phyloP scores from a whole-genome alignment of 53 echinoderm and acorn worm species.

The Holothuria leucospilota region DNA sequence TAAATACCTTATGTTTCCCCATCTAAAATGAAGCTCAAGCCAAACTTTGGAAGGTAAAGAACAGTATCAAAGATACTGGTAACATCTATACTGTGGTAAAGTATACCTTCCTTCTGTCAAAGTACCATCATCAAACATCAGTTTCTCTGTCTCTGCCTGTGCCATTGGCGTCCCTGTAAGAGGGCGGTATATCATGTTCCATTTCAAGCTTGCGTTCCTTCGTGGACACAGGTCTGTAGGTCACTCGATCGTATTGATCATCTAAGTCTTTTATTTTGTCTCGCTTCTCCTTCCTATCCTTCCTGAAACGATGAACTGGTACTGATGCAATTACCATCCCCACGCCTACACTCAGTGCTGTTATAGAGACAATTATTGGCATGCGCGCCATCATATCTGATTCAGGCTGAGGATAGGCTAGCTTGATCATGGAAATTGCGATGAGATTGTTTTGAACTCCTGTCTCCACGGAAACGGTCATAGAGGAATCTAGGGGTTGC shows the following conservation, averaged over 20 bases:
- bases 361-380: conserved; percentile 86
- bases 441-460: conserved; percentile 96
- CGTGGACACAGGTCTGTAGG: not conserved
- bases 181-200: conserved; percentile 27
- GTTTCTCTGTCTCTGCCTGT: not conserved
- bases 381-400: conserved; percentile 92
- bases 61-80: no score
- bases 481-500: conserved; percentile 67
- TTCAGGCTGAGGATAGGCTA: conserved; percentile 92
- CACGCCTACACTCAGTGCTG: conserved; percentile 79
- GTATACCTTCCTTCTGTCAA: no score
- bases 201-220: not conserved
- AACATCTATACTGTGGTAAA: no score
- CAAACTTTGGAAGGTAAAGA: no score
- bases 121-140: not conserved
- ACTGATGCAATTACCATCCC: conserved; percentile 75
- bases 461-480: conserved; percentile 86
- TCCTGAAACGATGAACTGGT: conserved; percentile 69
- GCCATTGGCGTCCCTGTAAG: not conserved
- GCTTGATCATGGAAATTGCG: conserved; percentile 89
- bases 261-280: conserved; percentile 53
- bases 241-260: conserved; percentile 38
- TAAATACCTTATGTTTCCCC: no score
- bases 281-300: conserved; percentile 55
- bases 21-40: no score